Evolutionary conservation across 1,140 invertebrate genomes (phyloP).

Genomic region (Brachionus sp.): DNA sequence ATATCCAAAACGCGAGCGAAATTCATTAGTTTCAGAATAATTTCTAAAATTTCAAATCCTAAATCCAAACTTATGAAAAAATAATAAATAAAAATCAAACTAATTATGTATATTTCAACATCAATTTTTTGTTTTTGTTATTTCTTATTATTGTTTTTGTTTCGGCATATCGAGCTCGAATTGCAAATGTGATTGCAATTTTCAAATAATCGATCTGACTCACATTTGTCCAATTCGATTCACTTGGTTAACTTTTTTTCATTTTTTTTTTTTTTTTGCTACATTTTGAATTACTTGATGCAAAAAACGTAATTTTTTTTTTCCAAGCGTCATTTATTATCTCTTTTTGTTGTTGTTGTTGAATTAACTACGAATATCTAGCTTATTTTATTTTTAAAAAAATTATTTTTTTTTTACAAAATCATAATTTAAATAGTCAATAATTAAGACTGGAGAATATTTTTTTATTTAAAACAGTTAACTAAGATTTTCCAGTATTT

Average conservation of each 20-base stretch:
- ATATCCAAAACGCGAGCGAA: conserved; percentile 15
- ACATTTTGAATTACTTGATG: background rate
- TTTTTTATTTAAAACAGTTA: too few relatives aligned
- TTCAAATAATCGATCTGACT: background rate
- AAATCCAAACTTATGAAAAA: conserved; percentile 30
- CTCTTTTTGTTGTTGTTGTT: background rate
- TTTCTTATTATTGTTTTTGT: background rate
- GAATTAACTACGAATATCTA: too few relatives aligned
- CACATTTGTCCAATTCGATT: background rate
- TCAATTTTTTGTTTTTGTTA: background rate
- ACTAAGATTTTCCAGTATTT: too few relatives aligned
- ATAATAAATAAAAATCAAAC: conserved; percentile 1
- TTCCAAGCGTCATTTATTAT: background rate
- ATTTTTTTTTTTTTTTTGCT: background rate
- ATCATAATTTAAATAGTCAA: too few relatives aligned
- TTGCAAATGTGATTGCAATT: background rate
- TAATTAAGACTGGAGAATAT: too few relatives aligned
- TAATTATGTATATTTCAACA: conserved; percentile 39
- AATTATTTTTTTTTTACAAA: background rate
- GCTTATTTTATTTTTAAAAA: background rate
- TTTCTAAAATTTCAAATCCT: conserved; percentile 40
- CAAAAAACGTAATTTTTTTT: background rate
- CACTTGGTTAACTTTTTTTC: background rate
- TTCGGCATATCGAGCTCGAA: background rate
- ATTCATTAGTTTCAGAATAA: conserved; percentile 24